These are phyloP conservation scores for Protosalanx chinensis DNA, from an alignment of 2,797 vertebrate species.

Conservation along the genomic window DNA sequence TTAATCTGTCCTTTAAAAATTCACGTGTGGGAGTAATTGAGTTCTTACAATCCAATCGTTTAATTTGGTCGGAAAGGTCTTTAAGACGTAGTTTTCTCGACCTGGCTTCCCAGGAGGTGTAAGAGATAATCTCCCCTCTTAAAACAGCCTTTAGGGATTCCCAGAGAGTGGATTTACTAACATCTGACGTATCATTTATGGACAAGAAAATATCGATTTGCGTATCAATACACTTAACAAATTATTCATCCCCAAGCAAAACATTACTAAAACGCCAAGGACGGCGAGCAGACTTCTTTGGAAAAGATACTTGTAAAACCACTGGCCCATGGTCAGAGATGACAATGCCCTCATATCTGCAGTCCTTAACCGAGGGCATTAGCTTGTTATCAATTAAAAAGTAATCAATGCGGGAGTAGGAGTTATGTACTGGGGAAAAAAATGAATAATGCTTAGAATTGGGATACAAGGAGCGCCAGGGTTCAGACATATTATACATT, in stretches of 20 bases:
- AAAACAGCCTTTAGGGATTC: constrained; percentile 11
- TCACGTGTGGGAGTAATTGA: background rate
- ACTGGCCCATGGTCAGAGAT: constrained; percentile 15
- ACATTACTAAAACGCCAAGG: background rate
- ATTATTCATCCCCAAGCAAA: constrained; percentile 4
- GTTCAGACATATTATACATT: constrained; percentile 13
- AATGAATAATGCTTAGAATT: constrained; percentile 12
- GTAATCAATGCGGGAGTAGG: constrained; percentile 9
- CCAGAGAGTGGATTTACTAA: constrained; percentile 9
- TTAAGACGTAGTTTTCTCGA: too few species aligned
- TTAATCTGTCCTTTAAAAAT: background rate
- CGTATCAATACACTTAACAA: background rate
- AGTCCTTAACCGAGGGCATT: background rate
- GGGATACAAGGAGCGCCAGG: constrained; percentile 1
- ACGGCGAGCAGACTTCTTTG: background rate
- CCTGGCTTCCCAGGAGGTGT: background rate
- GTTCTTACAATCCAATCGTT: too few species aligned
- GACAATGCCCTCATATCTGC: constrained; percentile 16
- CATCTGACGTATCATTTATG: constrained; percentile 9
- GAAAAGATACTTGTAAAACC: background rate
- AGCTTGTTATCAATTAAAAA: background rate
- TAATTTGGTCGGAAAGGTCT: background rate
- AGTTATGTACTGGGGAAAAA: constrained; percentile 11
- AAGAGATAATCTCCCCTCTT: constrained; percentile 16
- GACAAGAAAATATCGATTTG: constrained; percentile 1